Percentiles rank a stretch among this genome's conserved stretches.
Conservation (phyloP, 2,113 vertebrate genomes). For the Megalops atlanticus region DNA sequence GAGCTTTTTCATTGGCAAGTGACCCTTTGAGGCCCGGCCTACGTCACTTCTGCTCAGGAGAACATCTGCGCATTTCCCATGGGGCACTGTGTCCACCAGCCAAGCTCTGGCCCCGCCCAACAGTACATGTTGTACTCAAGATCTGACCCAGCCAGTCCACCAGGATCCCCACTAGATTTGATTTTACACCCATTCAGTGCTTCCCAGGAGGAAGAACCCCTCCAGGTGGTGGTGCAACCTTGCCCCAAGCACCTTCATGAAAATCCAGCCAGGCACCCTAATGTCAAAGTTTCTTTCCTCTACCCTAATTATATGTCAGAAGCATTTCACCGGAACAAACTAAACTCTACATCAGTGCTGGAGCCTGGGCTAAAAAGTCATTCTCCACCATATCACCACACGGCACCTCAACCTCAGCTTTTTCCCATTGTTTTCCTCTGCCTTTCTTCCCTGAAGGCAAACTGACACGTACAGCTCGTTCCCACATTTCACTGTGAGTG, state of each 20-base stretch:
- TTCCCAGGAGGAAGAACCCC: not conserved
- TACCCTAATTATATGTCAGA: not conserved
- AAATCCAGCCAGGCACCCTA: not conserved
- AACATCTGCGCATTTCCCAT: not conserved
- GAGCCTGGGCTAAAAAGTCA: not conserved
- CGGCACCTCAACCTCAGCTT: not conserved
- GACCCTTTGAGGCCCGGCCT: not conserved
- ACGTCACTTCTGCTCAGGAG: not conserved
- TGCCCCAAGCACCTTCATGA: not conserved
- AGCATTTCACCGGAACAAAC: slow-evolving; percentile 11
- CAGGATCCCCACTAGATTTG: not conserved
- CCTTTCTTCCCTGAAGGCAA: not conserved
- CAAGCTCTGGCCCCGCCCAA: not conserved
- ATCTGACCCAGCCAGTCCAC: not conserved
- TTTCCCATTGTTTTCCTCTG: not conserved
- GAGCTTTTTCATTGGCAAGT: not conserved
- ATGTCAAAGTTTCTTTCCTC: not conserved
- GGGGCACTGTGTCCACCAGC: not conserved
- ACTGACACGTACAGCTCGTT: not conserved
- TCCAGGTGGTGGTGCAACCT: not conserved
- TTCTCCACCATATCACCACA: not conserved
- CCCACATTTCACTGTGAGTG: not conserved
- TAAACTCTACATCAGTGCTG: not conserved
- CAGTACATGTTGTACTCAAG: not conserved
- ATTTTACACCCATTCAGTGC: not conserved